Base-by-base conservation (phyloP, 2,113 vertebrate genomes). In the Rutilus rutilus region DNA sequence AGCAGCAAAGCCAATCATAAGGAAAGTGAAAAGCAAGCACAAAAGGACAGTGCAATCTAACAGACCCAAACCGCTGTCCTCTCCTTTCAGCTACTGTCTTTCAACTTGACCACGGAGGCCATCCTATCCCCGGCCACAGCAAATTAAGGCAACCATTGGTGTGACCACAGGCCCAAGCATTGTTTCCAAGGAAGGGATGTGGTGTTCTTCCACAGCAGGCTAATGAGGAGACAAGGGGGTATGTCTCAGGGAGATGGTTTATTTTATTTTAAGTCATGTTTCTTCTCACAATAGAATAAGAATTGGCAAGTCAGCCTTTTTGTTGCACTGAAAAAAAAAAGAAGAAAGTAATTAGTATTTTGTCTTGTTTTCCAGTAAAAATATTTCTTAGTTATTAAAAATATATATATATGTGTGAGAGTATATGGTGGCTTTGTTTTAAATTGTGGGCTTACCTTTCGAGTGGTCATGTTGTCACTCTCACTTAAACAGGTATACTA, bases 201-300 rank as follows among this genome's bases (percentile, higher is more conserved):
- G 62, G 71, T n/a, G 52, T 47, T 59, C 78, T 80, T 81, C 78
- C 83, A 30, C 27, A 25, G 74, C 39, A 47, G 73, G 57, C 27
- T 88, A 87, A 88, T 74, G 57, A 86, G 78, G 64, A 85, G 82
- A 75, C 57, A 3, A 82, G 42, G 85, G 82, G 69, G 15, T 75
- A 67, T 47, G 62, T 64, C 36, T 86, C 21, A 19, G 4, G 50
- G 7, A 5, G 25, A 42, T 11, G 64, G 15, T 45, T 9, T 47
- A 75, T 71, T 83, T 77, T 54, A 65, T 42, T 77, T 67, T 23
- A 85, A 73, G 47, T 57, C 25, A 52, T 50, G 25, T 25, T 82
- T 39, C 60, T 52, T 80, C 23, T 50, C 57, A 74, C 52, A 83
- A 21, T 27, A 39, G 23, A 14, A 64, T 36, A 30, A 23, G 23